Percentiles rank a stretch among this genome's conserved stretches.
phyloP scores from a whole-genome alignment of 2,113 vertebrate species.

The Panthera uncia region DNA sequence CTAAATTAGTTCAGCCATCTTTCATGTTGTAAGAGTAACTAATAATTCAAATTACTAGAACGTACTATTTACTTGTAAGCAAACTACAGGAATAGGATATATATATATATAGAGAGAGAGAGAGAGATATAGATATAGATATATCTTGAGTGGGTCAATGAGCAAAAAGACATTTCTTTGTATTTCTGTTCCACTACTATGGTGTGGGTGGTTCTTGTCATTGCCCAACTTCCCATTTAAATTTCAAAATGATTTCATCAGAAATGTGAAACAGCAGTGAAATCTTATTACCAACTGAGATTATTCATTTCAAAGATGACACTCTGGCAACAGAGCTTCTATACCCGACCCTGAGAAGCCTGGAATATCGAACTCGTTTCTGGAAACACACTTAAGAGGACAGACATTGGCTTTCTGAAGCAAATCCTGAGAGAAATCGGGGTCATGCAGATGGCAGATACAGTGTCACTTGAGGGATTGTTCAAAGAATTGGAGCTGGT shows the following conservation, averaged over 20 bases:
- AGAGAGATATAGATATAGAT: too few relatives aligned
- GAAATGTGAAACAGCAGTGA: slow-evolving; percentile 47
- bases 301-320: slow-evolving; percentile 47
- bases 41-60: background rate
- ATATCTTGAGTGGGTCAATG: background rate
- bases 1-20: slow-evolving; percentile 1
- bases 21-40: background rate
- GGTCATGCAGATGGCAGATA: slow-evolving; percentile 37
- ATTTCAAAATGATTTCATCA: slow-evolving; percentile 49
- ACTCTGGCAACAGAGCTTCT: background rate
- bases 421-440: background rate
- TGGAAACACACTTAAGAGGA: slow-evolving; percentile 3
- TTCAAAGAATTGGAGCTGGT: slow-evolving; percentile 19
- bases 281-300: slow-evolving; percentile 16
- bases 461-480: background rate
- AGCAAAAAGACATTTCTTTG: background rate
- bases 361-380: background rate
- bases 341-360: background rate
- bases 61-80: slow-evolving; percentile 39
- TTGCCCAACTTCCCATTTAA: slow-evolving; percentile 17
- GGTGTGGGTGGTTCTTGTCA: background rate
- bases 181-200: background rate
- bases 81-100: background rate
- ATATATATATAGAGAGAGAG: too few relatives aligned
- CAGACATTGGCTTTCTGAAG: slow-evolving; percentile 33